phyloP scores from a whole-genome alignment of 2,888 invertebrate genomes.

The Hirtodrosophila trivittata region DNA sequence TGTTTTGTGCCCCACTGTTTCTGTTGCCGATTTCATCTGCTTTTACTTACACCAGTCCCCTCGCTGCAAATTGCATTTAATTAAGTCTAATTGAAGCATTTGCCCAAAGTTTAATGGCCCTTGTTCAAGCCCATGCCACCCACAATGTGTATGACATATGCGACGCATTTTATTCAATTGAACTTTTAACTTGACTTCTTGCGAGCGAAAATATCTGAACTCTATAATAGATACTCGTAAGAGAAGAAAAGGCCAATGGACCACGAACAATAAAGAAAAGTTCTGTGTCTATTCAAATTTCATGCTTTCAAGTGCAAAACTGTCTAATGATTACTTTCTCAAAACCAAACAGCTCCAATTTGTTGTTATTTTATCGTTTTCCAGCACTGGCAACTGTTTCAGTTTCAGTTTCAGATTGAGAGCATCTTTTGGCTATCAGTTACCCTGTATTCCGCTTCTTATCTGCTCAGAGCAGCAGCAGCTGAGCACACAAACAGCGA shows the following conservation, averaged over 20 bases:
- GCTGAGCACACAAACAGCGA: slow-evolving; percentile 38
- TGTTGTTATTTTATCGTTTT: too few species aligned
- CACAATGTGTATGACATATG: slow-evolving; percentile 35
- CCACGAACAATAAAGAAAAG: too few species aligned
- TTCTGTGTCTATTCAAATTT: too few species aligned
- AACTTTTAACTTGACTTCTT: slow-evolving; percentile 65
- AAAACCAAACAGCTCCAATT: too few species aligned
- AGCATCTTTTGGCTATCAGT: neutral
- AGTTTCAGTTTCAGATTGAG: neutral
- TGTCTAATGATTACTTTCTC: too few species aligned
- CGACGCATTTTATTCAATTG: slow-evolving; percentile 53
- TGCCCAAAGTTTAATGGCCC: slow-evolving; percentile 60
- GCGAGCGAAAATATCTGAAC: too few species aligned
- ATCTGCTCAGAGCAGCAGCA: slow-evolving; percentile 26
- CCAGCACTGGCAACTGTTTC: slow-evolving; percentile 20
- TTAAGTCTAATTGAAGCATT: slow-evolving; percentile 72
- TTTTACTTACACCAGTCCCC: slow-evolving; percentile 21
- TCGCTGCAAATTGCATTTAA: slow-evolving; percentile 68
- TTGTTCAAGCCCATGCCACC: slow-evolving; percentile 28
- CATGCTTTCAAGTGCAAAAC: too few species aligned
- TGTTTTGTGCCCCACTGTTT: slow-evolving; percentile 22
- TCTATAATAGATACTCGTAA: too few species aligned
- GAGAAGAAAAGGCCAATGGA: neutral
- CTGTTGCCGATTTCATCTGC: slow-evolving; percentile 23
- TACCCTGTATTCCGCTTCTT: slow-evolving; percentile 28